Evolutionary conservation across 2,113 vertebrate species (phyloP), one percentile per base, ranked within the genome.

Genomic region (Tonatia bakeri): DNA sequence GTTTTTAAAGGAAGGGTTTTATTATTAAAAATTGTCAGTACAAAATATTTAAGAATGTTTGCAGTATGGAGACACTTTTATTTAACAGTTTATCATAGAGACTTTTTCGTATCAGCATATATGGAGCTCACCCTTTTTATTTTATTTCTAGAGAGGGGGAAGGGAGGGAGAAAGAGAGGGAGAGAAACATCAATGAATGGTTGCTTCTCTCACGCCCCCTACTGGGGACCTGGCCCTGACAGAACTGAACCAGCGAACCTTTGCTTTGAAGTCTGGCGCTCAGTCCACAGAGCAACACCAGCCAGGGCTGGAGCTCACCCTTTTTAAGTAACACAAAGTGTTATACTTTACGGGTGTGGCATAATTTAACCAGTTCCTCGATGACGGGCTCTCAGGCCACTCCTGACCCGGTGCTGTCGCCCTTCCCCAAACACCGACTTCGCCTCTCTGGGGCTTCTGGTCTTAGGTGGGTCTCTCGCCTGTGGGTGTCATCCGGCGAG

Each of bases 351-450:
- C 20, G 73, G 52, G 43, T 1, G 3, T 19, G 47, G 65, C 14
- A 9, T 13, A 15, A 5, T 17, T 31, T 38, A 12, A 1, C 31
- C 38, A 11, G 2, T 15, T 31, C 36, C 31, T 61, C 9, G 24
- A 33, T 9, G 36, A 0, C 11, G n/a, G 72, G 9, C 40, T 36
- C 24, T 54, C 3, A 33, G 45, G 7, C 22, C 24, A 43, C 20
- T 81, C 33, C 19, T 14, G 2, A 7, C 36, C 83, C 52, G 14
- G 70, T 28, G 3, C 2, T 4, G 9, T 64, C 4, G 59, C 24
- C 3, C 47, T 38, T 7, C 6, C 24, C 5, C 5, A 4, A 24
- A 1, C 0, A 4, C 15, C 8, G 67, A 52, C 67, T 4, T n/a
- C 33, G 19, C 22, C 31, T 52, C 43, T 45, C 5, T 10, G 43